Conservation (phyloP, 92 coral and sea anemone species). For the Phenganax subtilis region DNA sequence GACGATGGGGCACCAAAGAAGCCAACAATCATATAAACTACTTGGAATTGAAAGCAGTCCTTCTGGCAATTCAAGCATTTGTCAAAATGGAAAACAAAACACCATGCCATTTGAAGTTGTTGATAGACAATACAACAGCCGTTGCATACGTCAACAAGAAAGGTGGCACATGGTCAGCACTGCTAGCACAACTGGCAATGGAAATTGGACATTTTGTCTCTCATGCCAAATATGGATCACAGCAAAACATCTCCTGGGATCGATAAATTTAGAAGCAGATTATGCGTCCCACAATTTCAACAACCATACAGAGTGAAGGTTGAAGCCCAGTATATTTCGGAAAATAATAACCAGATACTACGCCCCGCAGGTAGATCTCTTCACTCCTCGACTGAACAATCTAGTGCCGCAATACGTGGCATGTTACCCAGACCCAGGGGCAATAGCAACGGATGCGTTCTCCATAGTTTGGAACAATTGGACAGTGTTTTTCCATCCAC, state of each 20-base stretch:
- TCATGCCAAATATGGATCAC: slow-evolving; percentile 37
- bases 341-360: slow-evolving; percentile 27
- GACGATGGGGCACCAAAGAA: background rate
- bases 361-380: slow-evolving; percentile 51
- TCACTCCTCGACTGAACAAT: slow-evolving; percentile 47
- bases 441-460: slow-evolving; percentile 55
- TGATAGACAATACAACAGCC: slow-evolving; percentile 51
- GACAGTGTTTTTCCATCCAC: slow-evolving; percentile 43
- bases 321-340: slow-evolving; percentile 26
- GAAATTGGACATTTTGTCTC: slow-evolving; percentile 53
- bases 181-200: slow-evolving; percentile 34
- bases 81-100: too few species aligned
- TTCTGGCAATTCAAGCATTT: too few species aligned
- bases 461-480: slow-evolving; percentile 46
- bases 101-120: too few species aligned
- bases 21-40: background rate
- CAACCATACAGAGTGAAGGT: slow-evolving; percentile 47
- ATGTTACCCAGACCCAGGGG: slow-evolving; percentile 52
- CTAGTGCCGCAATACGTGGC: slow-evolving; percentile 46
- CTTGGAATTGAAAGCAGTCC: background rate
- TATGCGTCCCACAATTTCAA: slow-evolving; percentile 41
- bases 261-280: slow-evolving; percentile 60
- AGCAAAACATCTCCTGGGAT: slow-evolving; percentile 55
- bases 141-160: slow-evolving; percentile 50
- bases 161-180: background rate